Percentiles rank a stretch among this genome's conserved stretches.
These are phyloP conservation scores for Orthosia cruda DNA, from an alignment of 2,888 invertebrate genomes.

Conservation along the genomic window DNA sequence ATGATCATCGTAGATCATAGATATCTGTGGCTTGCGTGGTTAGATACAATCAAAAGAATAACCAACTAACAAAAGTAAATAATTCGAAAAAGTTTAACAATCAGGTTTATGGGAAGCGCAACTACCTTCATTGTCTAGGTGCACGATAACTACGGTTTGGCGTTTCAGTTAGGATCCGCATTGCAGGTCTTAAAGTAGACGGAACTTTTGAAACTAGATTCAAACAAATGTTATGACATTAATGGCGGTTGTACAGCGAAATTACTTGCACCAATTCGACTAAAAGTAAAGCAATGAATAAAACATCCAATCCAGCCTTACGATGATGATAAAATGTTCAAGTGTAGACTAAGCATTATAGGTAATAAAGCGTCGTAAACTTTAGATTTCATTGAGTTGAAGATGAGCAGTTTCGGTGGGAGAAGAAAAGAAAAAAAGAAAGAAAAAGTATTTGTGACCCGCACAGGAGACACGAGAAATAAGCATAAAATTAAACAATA, in stretches of 20 bases:
- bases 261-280: not conserved
- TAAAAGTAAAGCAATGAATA: not conserved
- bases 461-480: too few species aligned
- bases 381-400: too few species aligned
- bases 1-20: constrained; percentile 4
- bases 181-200: constrained; percentile 31
- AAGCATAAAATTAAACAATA: too few species aligned
- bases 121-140: not conserved
- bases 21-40: constrained; percentile 34
- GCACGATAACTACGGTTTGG: constrained; percentile 38
- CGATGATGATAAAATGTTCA: too few species aligned
- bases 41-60: constrained; percentile 15
- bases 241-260: not conserved
- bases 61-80: constrained; percentile 19
- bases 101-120: not conserved
- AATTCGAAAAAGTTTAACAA: constrained; percentile 29
- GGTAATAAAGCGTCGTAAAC: too few species aligned
- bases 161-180: constrained; percentile 26
- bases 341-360: too few species aligned
- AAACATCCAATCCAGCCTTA: too few species aligned
- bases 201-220: constrained; percentile 17
- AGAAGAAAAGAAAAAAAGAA: too few species aligned
- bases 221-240: not conserved
- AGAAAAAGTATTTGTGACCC: too few species aligned
- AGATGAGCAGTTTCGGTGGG: too few species aligned